Base-by-base conservation (phyloP, 2,888 invertebrate genomes). In the Alloscopus bannaensis region DNA sequence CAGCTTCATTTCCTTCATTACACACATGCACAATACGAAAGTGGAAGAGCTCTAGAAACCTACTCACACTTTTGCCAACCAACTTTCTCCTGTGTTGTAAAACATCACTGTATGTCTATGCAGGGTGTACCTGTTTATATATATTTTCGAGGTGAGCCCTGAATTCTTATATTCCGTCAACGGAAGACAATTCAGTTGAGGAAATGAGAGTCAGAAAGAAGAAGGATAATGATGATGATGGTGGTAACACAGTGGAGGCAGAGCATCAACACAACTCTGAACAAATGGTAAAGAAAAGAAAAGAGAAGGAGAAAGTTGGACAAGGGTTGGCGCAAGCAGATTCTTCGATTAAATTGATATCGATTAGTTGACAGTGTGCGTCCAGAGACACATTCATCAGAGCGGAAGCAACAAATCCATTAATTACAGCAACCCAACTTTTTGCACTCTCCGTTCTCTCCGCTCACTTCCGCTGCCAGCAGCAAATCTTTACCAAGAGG, bases 381-480 rank as follows among this genome's bases (percentile, higher is more conserved):
- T 59, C 69, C 65, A 69, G 76, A 73, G 83, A 83, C 73, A 77
- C 81, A 83, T 83, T 81, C 81, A 83, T 83, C 83, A 81, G 45
- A 64, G 52, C 45, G 64, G 62, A 65, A 73, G 73, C 73, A 73
- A 73, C 73, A 73, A 71, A 81, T 80, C 75, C 77, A 78, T 83
- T 83, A 83, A 83, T 83, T 83, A 81, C 77, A 66, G 36, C 57
- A 55, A 26, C 42, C 69, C 62, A 65, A 80, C 50, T 64, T 75
- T 66, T 40, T n/a, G n/a, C 29, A 52, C 52, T 52, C 52, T 18
- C 13, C 8, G 20, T 52, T 52, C 24, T 4, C 52, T 52, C 52
- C 36, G 13, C 13, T 13, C 36, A 8, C 13, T 36, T 22, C 52
- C n/a, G n/a, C n/a, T n/a, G n/a, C n/a, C n/a, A n/a, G n/a, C n/a